Evolutionary conservation across 2,797 vertebrate genomes (phyloP).

Genomic region (Pseudocheirus occidentalis): DNA sequence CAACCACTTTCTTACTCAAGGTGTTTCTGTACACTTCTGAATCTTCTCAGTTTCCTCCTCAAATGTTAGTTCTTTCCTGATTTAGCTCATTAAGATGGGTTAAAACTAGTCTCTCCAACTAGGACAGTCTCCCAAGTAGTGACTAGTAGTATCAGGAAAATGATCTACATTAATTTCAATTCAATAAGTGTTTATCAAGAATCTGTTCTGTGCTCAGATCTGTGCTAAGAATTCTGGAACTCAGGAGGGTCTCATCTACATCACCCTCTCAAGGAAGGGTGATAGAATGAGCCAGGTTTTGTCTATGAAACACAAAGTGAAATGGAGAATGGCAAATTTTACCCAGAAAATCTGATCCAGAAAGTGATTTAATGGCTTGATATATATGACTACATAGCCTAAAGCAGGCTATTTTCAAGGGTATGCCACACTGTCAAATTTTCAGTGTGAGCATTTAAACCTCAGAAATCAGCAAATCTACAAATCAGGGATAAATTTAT

Average conservation of each 20-base stretch:
- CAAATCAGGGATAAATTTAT: neutral
- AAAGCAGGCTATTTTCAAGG: neutral
- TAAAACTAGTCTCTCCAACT: slow-evolving; percentile 11
- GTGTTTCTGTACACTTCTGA: neutral
- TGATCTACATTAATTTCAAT: neutral
- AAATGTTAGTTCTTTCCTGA: neutral
- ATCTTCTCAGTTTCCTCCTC: neutral
- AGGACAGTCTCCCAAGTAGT: neutral
- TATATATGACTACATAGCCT: no score
- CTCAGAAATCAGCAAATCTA: neutral
- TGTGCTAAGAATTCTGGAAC: no score
- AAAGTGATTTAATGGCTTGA: no score
- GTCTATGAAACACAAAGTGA: no score
- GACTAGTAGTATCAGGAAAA: neutral
- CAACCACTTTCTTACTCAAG: slow-evolving; percentile 9
- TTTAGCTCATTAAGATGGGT: neutral
- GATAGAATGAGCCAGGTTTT: no score
- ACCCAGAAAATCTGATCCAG: no score
- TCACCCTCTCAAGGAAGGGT: no score
- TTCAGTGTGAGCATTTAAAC: neutral
- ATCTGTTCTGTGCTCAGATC: no score
- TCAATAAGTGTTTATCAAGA: no score
- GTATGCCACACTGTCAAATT: neutral
- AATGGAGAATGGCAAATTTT: no score
- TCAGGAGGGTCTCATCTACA: no score